Percentiles rank a stretch among this genome's conserved stretches.
Conservation (phyloP, 2,888 invertebrate genomes). For the Drosophila meridiana region DNA sequence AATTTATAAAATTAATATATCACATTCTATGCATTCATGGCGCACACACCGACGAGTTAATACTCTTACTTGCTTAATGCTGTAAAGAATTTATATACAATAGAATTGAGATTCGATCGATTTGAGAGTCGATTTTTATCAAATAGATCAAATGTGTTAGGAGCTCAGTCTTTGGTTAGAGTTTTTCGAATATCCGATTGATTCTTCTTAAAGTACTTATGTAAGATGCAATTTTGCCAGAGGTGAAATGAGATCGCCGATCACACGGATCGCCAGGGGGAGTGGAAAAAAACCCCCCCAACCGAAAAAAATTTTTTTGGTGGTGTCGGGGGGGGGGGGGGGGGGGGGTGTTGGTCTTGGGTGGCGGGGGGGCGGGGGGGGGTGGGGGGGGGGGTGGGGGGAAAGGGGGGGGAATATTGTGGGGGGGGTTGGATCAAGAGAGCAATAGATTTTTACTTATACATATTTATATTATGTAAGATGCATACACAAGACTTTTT, state of each 20-base stretch:
- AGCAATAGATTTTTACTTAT: not conserved
- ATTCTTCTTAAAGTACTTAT: not conserved
- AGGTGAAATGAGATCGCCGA: too few species aligned
- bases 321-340: too few species aligned
- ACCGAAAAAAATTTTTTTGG: too few species aligned
- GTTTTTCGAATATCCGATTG: not conserved
- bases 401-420: too few species aligned
- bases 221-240: too few species aligned
- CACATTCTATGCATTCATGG: not conserved
- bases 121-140: conserved; percentile 7
- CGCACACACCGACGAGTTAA: conserved; percentile 3
- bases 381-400: too few species aligned
- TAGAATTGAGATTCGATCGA: conserved; percentile 2
- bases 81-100: conserved; percentile 12
- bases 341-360: too few species aligned
- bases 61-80: conserved; percentile 4
- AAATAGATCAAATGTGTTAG: conserved; percentile 2
- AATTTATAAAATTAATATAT: not conserved
- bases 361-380: too few species aligned
- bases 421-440: too few species aligned
- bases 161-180: conserved; percentile 8
- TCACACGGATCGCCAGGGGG: too few species aligned
- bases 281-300: too few species aligned
- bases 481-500: too few species aligned
- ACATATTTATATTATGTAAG: not conserved